A percentile compares a stretch with the other conserved stretches of the same genome.
phyloP scores from a whole-genome alignment of 2,113 vertebrate genomes.

The Tretioscincus oriximinensis region DNA sequence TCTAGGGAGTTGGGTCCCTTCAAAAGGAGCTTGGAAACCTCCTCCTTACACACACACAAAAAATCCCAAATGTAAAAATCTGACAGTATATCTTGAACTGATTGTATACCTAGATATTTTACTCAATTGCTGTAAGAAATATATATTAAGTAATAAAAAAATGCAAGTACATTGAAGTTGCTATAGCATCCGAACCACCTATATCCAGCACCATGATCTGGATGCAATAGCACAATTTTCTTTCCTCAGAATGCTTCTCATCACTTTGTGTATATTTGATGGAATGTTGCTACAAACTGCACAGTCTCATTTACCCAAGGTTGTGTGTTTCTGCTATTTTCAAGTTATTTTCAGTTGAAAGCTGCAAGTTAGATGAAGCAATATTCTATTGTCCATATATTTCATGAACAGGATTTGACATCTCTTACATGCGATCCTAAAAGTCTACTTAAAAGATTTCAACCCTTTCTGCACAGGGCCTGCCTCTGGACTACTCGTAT shows the following conservation, averaged over 20 bases:
- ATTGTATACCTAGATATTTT: too few species aligned
- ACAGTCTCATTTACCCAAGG: not conserved
- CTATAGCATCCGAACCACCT: not conserved
- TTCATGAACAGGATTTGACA: not conserved
- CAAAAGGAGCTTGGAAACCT: too few species aligned
- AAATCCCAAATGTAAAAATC: too few species aligned
- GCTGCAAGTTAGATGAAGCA: not conserved
- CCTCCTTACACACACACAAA: too few species aligned
- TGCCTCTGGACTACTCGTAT: too few species aligned
- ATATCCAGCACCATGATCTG: not conserved
- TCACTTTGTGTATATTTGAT: not conserved
- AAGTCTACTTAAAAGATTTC: not conserved
- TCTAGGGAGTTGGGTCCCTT: too few species aligned
- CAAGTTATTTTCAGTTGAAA: not conserved
- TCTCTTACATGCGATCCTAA: not conserved
- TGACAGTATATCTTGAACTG: too few species aligned
- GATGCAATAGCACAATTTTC: not conserved
- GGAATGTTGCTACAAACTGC: not conserved
- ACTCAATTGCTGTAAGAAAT: too few species aligned
- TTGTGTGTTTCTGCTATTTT: not conserved
- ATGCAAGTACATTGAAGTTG: not conserved
- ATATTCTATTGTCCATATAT: not conserved
- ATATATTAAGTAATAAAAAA: not conserved
- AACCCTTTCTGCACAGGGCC: not conserved
- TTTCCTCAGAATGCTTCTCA: not conserved